phyloP scores from a whole-genome alignment of 2,113 vertebrate species.

The Turnix velox region DNA sequence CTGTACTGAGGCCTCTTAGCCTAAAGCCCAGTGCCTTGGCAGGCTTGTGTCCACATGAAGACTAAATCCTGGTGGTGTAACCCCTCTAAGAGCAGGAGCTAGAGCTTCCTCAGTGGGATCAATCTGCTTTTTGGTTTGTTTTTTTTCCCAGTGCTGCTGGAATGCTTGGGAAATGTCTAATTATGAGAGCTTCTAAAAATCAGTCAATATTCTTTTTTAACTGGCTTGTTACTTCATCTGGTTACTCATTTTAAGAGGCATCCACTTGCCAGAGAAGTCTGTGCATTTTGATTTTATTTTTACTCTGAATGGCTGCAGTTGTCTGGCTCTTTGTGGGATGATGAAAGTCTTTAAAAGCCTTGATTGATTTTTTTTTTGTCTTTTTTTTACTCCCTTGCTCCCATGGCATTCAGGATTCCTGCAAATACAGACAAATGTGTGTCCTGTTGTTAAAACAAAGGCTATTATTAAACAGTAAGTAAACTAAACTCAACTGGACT shows the following conservation, averaged over 20 bases:
- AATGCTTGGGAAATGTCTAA: not conserved
- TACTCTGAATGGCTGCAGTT: not conserved
- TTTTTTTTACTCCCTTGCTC: not conserved
- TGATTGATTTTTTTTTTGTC: not conserved
- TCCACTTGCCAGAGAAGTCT: not conserved
- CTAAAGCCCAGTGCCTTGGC: conserved; percentile 23
- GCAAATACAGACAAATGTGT: not conserved
- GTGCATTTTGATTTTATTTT: conserved; percentile 17
- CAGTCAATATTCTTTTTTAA: not conserved
- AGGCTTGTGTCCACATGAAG: conserved; percentile 12
- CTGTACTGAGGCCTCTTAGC: conserved; percentile 20
- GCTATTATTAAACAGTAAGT: not conserved
- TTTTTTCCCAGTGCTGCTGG: not conserved
- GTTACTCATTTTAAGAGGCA: not conserved
- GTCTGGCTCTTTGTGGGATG: not conserved
- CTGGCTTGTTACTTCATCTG: not conserved
- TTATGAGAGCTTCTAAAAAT: not conserved
- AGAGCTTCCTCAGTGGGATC: conserved; percentile 8
- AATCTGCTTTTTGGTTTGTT: conserved; percentile 26
- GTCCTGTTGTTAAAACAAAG: not conserved
- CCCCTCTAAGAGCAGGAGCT: not conserved
- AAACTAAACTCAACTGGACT: not conserved
- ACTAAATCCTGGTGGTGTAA: conserved; percentile 29
- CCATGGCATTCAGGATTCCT: not conserved
- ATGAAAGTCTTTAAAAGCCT: not conserved